Percentiles rank a stretch among this genome's conserved stretches.
These are phyloP conservation scores for Acanthaster planci DNA, from an alignment of 35 echinoderm and acorn worm genomes.

Conservation along the genomic window DNA sequence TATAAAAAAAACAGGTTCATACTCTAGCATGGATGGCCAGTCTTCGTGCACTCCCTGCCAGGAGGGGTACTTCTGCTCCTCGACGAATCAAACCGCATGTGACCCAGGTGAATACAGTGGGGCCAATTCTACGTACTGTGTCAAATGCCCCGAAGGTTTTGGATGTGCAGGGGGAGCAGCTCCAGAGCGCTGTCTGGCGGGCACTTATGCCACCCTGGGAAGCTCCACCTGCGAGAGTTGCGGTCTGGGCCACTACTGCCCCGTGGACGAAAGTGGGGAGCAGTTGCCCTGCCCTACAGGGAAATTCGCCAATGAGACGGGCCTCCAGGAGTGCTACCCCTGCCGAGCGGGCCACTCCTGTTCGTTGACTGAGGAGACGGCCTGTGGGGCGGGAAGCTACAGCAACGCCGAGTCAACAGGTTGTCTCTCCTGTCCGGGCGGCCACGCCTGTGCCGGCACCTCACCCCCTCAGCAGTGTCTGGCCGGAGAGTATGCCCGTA, in stretches of 20 bases:
- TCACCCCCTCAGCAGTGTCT: constrained; percentile 43
- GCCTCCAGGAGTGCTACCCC: constrained; percentile 35
- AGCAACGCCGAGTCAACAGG: constrained; percentile 47
- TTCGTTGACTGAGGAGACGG: constrained; percentile 39
- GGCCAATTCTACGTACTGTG: constrained; percentile 61
- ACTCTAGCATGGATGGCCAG: constrained; percentile 42
- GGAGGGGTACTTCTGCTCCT: constrained; percentile 70
- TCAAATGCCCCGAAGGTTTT: constrained; percentile 72
- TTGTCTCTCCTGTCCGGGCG: constrained; percentile 67
- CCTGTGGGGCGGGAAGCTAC: constrained; percentile 67
- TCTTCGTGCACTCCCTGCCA: constrained; percentile 58
- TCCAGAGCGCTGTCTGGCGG: constrained; percentile 59
- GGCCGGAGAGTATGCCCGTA: constrained; percentile 62
- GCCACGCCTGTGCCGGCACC: constrained; percentile 73
- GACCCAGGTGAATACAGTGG: constrained; percentile 79
- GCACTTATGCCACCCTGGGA: constrained; percentile 68
- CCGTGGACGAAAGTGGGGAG: constrained; percentile 42
- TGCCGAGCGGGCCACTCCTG: constrained; percentile 76
- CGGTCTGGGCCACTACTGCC: constrained; percentile 74
- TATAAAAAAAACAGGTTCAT: constrained; percentile 64
- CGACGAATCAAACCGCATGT: constrained; percentile 55
- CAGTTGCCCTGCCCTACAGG: constrained; percentile 64
- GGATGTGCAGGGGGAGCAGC: constrained; percentile 42
- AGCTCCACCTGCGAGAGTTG: constrained; percentile 59
- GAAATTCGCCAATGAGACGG: constrained; percentile 37